A percentile compares a stretch with the other conserved stretches of the same genome.
Conservation (phyloP, 2,113 vertebrate species). For the Hylia prasina region DNA sequence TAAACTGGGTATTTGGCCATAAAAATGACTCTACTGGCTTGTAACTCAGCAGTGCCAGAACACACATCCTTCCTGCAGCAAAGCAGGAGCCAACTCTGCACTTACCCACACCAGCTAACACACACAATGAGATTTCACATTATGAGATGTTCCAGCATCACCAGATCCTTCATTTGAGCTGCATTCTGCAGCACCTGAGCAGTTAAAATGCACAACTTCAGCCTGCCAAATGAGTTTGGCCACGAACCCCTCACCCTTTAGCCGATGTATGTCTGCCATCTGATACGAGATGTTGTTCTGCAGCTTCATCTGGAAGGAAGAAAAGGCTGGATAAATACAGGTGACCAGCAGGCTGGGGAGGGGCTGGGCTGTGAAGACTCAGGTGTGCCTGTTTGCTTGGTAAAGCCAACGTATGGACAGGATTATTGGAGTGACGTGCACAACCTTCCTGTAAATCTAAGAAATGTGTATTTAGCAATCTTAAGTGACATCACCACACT, state of each 20-base stretch:
- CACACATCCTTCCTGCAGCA: not conserved
- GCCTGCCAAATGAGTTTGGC: not conserved
- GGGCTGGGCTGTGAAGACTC: not conserved
- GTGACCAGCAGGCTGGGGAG: accelerated
- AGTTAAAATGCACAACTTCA: not conserved
- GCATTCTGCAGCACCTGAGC: not conserved
- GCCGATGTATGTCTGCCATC: constrained; percentile 85
- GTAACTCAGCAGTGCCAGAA: not conserved
- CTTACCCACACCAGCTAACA: not conserved
- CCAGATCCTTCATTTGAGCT: not conserved
- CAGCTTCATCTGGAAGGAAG: constrained; percentile 81
- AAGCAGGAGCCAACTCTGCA: not conserved
- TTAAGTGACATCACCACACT: not conserved
- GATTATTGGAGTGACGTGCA: not conserved
- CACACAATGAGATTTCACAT: accelerated
- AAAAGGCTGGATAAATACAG: not conserved
- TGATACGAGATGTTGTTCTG: constrained; percentile 86
- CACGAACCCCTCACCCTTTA: constrained; percentile 81
- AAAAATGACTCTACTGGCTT: accelerated
- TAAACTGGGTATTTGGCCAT: not conserved
- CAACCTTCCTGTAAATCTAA: not conserved
- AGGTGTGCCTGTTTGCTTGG: not conserved
- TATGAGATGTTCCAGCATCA: not conserved
- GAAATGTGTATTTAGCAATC: not conserved
- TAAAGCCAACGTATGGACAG: accelerated